Base-by-base conservation (phyloP, 2,888 invertebrate species). In the Patella pellucida region DNA sequence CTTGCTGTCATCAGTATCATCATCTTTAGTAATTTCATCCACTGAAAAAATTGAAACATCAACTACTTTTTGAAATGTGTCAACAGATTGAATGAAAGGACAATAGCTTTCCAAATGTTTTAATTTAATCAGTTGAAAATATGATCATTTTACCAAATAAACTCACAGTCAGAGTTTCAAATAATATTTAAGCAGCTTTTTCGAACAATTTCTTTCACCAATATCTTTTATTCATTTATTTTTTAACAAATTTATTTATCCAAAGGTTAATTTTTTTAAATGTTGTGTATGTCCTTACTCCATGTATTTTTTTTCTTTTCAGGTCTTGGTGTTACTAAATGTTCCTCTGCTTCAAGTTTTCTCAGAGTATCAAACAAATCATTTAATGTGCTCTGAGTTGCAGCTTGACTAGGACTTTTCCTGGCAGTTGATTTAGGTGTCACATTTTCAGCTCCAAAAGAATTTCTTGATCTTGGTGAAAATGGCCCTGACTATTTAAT, bases 341-440 rank as follows among this genome's bases (percentile, higher is more conserved):
- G 85, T 71, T 90, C 90, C n/a, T 90, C 89, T 72, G 87, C 89
- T 76, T 90, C 90, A 70, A 91, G 82, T 75, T 88, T 88, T 75
- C 88, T 88, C 74, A 91, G 82, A 2, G 90, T 90, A 74, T 87
- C 88, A 82, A 90, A 85, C 52, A 91, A 80, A 76, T 90, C 90
- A 79, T 89, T 88, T 5, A 90, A 81, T 15, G 88, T 89, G 7
- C 88, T 85, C 72, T 85, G 84, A 19, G 83, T 83, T 14, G 79
- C 78, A 16, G 83, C 79, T 73, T 85, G 81, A 77, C 83, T 85
- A 23, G 78, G 77, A 11, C 76, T 74, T 27, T 78, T 77, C 52
- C 73, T 73, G 41, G 41, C 41, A 41, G 41, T 41, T 23, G 11
- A 23, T 62, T 23, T 62, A 19, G 62, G 74, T 73, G 79, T 77